These are phyloP conservation scores for Chironomus riparius DNA, from an alignment of 2,888 invertebrate species.

Conservation along the genomic window DNA sequence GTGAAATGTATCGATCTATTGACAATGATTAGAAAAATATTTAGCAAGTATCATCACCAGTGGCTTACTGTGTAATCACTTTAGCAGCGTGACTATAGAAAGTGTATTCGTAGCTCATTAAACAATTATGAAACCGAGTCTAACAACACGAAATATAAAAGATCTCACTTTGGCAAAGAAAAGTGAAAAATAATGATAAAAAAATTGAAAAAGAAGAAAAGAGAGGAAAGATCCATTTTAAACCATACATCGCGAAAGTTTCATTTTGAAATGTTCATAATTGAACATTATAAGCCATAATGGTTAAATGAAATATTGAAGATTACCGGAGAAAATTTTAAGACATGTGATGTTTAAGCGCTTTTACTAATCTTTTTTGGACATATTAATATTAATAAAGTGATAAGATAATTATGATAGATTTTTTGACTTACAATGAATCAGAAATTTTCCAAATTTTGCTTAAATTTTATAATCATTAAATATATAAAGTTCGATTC, in stretches of 20 bases:
- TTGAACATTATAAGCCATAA: neutral
- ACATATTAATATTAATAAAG: too few relatives aligned
- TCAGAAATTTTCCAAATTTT: too few relatives aligned
- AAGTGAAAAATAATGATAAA: too few relatives aligned
- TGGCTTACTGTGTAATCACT: neutral
- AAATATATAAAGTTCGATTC: too few relatives aligned
- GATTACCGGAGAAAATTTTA: too few relatives aligned
- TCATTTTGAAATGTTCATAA: neutral
- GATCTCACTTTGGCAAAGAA: neutral
- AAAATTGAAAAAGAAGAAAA: neutral
- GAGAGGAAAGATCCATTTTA: neutral
- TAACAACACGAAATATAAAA: neutral
- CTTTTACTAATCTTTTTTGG: too few relatives aligned
- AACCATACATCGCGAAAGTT: neutral
- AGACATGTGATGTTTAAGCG: too few relatives aligned
- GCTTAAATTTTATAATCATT: too few relatives aligned
- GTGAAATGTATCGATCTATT: neutral
- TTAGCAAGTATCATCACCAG: neutral
- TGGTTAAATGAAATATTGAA: too few relatives aligned
- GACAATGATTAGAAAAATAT: neutral
- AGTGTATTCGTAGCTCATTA: conserved; percentile 23
- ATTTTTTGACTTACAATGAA: too few relatives aligned
- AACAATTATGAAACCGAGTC: conserved; percentile 18
- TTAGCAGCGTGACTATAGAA: conserved; percentile 2
- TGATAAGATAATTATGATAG: too few relatives aligned